Percentiles rank a stretch among this genome's conserved stretches.
phyloP scores from a whole-genome alignment of 2,888 invertebrate genomes.

The Macrostomum cliftonense region DNA sequence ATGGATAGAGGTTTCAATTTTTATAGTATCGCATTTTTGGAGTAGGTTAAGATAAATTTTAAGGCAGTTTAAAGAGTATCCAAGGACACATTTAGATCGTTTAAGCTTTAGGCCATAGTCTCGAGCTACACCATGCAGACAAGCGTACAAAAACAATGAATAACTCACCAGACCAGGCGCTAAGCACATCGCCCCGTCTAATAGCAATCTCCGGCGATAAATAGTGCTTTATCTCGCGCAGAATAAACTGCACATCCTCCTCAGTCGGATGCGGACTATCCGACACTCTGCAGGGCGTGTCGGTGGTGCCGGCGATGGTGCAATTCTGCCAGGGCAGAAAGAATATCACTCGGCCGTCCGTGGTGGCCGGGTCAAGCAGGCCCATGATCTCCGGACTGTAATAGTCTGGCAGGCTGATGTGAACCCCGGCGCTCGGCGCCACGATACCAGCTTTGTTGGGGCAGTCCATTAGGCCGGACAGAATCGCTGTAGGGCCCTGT shows the following conservation, averaged over 20 bases:
- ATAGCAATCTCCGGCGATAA: slow-evolving; percentile 33
- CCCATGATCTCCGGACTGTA: slow-evolving; percentile 95
- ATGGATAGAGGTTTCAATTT: too few species aligned
- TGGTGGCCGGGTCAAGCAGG: slow-evolving; percentile 83
- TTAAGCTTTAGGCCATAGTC: too few species aligned
- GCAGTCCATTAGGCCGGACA: slow-evolving; percentile 74
- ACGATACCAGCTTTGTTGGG: slow-evolving; percentile 51
- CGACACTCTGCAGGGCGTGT: slow-evolving; percentile 75
- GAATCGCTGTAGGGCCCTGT: slow-evolving; percentile 90
- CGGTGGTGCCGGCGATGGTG: slow-evolving; percentile 61
- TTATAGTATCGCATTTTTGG: too few species aligned
- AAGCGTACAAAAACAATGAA: too few species aligned
- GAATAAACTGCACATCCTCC: slow-evolving; percentile 90
- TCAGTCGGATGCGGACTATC: slow-evolving; percentile 83
- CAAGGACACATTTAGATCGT: too few species aligned
- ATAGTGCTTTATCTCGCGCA: slow-evolving; percentile 87
- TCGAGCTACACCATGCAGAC: too few species aligned
- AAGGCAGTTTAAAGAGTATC: too few species aligned
- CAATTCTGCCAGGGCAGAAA: slow-evolving; percentile 91
- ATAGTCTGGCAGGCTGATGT: slow-evolving; percentile 88
- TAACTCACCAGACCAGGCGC: slow-evolving; percentile 54
- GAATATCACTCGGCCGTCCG: slow-evolving; percentile 95
- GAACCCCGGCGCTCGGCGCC: slow-evolving; percentile 85
- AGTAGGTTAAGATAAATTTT: too few species aligned
- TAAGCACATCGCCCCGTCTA: slow-evolving; percentile 88